A percentile compares a stretch with the other conserved stretches of the same genome.
Conservation (phyloP, 2,797 vertebrate genomes). For the Phalloptychus januarius region DNA sequence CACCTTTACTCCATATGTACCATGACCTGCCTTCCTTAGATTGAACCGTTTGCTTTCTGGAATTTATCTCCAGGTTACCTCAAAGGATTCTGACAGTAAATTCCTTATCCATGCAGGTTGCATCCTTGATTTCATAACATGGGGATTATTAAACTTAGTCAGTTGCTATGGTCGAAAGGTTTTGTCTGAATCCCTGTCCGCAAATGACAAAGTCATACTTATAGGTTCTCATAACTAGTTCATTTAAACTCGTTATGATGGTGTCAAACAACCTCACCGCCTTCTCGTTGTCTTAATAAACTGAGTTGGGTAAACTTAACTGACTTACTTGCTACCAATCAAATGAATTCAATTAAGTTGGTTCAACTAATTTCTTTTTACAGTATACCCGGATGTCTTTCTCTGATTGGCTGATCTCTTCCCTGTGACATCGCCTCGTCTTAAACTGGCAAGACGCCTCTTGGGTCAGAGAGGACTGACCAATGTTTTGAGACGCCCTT, state of each 20-base stretch:
- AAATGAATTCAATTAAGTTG: too few relatives aligned
- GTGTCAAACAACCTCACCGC: too few relatives aligned
- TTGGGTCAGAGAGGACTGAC: background rate
- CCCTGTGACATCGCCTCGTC: background rate
- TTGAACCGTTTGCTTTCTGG: background rate
- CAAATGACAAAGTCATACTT: background rate
- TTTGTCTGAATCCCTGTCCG: background rate
- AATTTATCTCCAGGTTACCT: background rate
- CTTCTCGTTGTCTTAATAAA: too few relatives aligned
- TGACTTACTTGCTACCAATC: too few relatives aligned
- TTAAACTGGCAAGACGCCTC: background rate
- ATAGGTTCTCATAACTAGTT: too few relatives aligned
- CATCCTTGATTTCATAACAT: background rate
- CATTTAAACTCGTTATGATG: too few relatives aligned
- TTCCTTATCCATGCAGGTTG: background rate
- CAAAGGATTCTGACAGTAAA: background rate
- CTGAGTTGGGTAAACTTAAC: too few relatives aligned
- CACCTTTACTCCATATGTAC: background rate
- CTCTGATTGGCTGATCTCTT: background rate
- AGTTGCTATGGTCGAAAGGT: background rate
- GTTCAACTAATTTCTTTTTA: too few relatives aligned
- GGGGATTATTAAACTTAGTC: background rate
- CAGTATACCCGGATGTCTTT: background rate
- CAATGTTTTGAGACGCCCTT: background rate
- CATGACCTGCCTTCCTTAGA: background rate